Percentiles rank a stretch among this genome's conserved stretches.
These are phyloP conservation scores for Tinamus major DNA, from an alignment of 2,797 vertebrate genomes.

Conservation along the genomic window DNA sequence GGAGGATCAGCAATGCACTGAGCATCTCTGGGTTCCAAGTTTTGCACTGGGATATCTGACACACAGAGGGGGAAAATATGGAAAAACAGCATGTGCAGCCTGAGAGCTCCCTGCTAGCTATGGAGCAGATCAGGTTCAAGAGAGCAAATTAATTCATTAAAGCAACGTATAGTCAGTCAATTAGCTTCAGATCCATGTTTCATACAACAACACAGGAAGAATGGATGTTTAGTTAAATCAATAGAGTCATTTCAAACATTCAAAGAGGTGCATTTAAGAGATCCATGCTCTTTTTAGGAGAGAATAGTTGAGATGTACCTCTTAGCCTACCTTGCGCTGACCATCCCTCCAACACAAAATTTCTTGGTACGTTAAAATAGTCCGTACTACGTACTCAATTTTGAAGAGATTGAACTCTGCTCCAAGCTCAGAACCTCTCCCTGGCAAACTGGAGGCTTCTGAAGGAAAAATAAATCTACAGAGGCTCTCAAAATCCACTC, in stretches of 20 bases:
- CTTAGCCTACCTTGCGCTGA: neutral
- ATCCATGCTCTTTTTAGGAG: neutral
- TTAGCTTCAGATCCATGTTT: constrained; percentile 33
- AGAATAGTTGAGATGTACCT: neutral
- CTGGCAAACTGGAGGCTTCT: neutral
- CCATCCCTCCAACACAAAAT: neutral
- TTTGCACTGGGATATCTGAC: constrained; percentile 4
- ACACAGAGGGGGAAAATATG: neutral
- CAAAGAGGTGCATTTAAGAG: constrained; percentile 28
- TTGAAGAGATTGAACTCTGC: neutral
- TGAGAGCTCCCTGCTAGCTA: constrained; percentile 57
- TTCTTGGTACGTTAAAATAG: neutral
- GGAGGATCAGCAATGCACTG: neutral
- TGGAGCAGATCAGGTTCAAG: constrained; percentile 28
- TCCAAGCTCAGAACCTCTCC: neutral
- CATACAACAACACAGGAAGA: neutral
- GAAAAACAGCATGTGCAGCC: neutral
- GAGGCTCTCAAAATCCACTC: constrained; percentile 4
- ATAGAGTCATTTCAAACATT: neutral
- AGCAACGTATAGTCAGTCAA: constrained; percentile 53
- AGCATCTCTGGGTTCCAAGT: neutral
- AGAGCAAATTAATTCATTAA: constrained; percentile 66
- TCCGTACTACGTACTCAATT: neutral
- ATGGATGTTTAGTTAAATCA: constrained; percentile 42
- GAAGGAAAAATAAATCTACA: neutral